Percentiles rank a stretch among this genome's conserved stretches.
These are phyloP conservation scores for Coenobita brevimanus DNA, from an alignment of 1,140 invertebrate genomes.

Conservation along the genomic window DNA sequence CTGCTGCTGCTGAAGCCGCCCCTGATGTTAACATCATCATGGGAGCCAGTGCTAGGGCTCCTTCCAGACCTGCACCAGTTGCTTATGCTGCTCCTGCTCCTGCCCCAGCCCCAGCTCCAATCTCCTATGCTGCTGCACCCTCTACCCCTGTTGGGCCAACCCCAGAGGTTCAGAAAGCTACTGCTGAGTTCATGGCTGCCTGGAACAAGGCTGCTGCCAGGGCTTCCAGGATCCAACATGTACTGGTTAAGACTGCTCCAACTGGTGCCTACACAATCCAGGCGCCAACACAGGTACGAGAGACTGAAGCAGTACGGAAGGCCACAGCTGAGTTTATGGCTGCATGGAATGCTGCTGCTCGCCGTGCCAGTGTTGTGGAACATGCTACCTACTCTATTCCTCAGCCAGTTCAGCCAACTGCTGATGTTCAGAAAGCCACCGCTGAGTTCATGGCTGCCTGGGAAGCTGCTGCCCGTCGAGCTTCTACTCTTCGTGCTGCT, in stretches of 20 bases:
- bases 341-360: slow-evolving; percentile 22
- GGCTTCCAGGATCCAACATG: not conserved
- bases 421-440: not conserved
- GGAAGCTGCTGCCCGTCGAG: not conserved
- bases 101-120: not conserved
- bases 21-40: slow-evolving; percentile 55
- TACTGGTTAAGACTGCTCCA: not conserved
- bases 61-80: too few relatives aligned
- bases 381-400: not conserved
- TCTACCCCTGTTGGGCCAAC: not conserved
- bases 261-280: not conserved
- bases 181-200: not conserved
- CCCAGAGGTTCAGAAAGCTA: not conserved
- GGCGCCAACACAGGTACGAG: not conserved
- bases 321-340: slow-evolving; percentile 30
- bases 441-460: not conserved
- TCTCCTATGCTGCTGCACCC: not conserved
- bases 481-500: not conserved
- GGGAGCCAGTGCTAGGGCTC: slow-evolving; percentile 23
- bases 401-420: not conserved
- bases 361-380: not conserved
- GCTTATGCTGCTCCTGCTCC: not conserved
- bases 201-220: not conserved
- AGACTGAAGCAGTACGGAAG: slow-evolving; percentile 6
- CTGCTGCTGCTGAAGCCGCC: slow-evolving; percentile 33